Conservation (phyloP, 2,113 vertebrate species). For the Leptocoma aspasia region DNA sequence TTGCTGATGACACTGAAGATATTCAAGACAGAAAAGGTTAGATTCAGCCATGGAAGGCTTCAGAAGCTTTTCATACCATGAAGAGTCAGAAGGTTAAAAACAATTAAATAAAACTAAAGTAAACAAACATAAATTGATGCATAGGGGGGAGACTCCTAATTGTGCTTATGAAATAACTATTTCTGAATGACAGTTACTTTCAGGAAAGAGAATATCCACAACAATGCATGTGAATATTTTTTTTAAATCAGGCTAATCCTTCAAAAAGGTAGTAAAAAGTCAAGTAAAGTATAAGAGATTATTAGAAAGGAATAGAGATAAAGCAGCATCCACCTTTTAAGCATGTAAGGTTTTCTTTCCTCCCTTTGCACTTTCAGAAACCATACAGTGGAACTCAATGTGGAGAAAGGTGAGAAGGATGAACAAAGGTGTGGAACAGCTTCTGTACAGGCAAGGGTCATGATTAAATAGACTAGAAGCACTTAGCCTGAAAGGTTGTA, state of each 20-base stretch:
- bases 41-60: background rate
- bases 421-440: background rate
- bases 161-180: background rate
- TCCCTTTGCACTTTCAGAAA: background rate
- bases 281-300: background rate
- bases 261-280: background rate
- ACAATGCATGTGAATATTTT: background rate
- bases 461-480: background rate
- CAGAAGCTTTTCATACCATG: background rate
- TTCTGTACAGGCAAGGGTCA: background rate
- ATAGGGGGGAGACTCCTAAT: accelerated
- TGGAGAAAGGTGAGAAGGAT: background rate
- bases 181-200: background rate
- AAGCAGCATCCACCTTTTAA: background rate
- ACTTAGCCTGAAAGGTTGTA: background rate
- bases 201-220: background rate
- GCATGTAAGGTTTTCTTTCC: background rate
- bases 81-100: background rate
- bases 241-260: background rate
- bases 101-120: background rate
- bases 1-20: background rate
- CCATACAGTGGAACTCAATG: background rate
- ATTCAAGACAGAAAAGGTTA: background rate
- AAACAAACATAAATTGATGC: background rate
- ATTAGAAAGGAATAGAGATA: background rate